Evolutionary conservation across 2,888 invertebrate genomes (phyloP), one percentile per base, ranked within the genome.

Genomic region (Chrysodeixis includens): DNA sequence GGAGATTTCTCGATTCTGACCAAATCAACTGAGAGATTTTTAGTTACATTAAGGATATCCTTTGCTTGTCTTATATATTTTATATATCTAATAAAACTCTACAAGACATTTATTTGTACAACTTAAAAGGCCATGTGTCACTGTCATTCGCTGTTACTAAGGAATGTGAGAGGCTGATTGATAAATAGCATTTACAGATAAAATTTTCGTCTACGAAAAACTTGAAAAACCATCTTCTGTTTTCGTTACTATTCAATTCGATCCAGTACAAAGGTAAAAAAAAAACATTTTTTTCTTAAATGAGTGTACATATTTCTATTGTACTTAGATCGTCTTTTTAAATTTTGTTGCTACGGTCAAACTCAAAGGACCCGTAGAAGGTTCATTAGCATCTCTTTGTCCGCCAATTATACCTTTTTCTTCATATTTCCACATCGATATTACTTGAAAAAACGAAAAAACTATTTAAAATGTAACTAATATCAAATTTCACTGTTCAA

Each of bases 401-500:
- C 58, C 56, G 35, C 14, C 66, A 62, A 66, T 75, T 75, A 56
- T 54, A n/a, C 58, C 9, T 10, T 52, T 40, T 40, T 59, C 44
- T 58, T 20, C 54, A 46, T 18, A 30, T 60, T 44, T 55, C 14
- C 59, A 40, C 40, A 2, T 40, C n/a, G 40, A 3, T n/a, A 1
- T 4, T n/a, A n/a, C n/a, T 40, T n/a, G 14, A 35, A 55, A 16
- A 18, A 30, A 32, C n/a, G 5, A 26, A 7, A 8, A 3, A 18
- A 32, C n/a, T 22, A 35, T 30, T 56, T 49, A 10, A 14, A 35
- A 44, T 54, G 49, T 30, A 59, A 32, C 16, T 63, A 56, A 63
- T 53, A 61, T 18, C 61, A 53, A 71, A 76, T 74, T 74, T 68
- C 60, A 53, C 67, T 58, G 56, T 76, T 71, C 49, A 64, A 18